A percentile compares a stretch with the other conserved stretches of the same genome.
phyloP scores from a whole-genome alignment of 53 echinoderm and acorn worm species.

The Astropecten irregularis region DNA sequence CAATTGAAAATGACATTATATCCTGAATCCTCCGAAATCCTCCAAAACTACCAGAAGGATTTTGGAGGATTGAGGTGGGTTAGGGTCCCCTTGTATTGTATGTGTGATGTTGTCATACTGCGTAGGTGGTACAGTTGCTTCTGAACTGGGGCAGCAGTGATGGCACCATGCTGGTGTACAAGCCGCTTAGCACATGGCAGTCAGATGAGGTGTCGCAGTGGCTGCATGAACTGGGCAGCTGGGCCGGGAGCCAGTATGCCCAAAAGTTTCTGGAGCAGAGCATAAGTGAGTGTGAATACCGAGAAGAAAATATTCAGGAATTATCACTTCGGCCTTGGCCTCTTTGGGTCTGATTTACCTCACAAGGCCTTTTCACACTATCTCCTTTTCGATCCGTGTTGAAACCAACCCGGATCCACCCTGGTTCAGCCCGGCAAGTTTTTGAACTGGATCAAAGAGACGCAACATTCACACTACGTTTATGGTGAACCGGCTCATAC shows the following conservation, averaged over 20 bases:
- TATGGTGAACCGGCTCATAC: too few relatives aligned
- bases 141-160: conserved; percentile 86
- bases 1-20: too few relatives aligned
- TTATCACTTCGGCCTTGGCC: too few relatives aligned
- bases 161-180: conserved; percentile 81
- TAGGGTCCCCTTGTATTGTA: too few relatives aligned
- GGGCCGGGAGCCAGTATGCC: conserved; percentile 85
- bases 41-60: too few relatives aligned
- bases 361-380: too few relatives aligned
- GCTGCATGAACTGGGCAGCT: conserved; percentile 81
- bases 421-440: background rate
- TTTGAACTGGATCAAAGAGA: background rate
- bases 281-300: conserved; percentile 70
- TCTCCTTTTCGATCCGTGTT: too few relatives aligned
- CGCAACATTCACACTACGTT: too few relatives aligned
- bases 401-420: too few relatives aligned
- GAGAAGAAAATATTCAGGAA: background rate
- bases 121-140: conserved; percentile 76
- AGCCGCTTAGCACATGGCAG: conserved; percentile 85
- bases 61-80: too few relatives aligned
- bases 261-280: conserved; percentile 72
- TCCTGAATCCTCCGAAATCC: too few relatives aligned
- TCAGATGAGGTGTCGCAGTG: conserved; percentile 82
- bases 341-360: background rate
- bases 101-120: too few relatives aligned